Evolutionary conservation across 30 jellyfish, hydroid and myxozoan species (phyloP).

Genomic region (Hydractinia symbiolongicarpus): DNA sequence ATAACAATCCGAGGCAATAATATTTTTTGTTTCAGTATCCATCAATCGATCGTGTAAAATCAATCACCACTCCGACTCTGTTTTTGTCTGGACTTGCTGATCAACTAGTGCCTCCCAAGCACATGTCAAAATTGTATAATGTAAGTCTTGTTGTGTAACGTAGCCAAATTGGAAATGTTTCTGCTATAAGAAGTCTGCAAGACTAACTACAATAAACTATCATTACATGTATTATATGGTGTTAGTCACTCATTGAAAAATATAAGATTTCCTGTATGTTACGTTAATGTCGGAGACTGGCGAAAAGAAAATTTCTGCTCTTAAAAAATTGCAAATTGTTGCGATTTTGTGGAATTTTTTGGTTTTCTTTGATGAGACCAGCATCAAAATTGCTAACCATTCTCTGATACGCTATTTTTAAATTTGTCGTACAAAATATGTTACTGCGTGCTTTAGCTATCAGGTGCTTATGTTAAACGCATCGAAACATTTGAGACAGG

Average conservation of each 20-base stretch:
- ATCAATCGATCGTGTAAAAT: conserved; percentile 55
- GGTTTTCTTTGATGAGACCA: background rate
- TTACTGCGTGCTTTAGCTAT: conserved; percentile 33
- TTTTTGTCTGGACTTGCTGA: conserved; percentile 88
- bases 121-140: conserved; percentile 59
- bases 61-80: conserved; percentile 58
- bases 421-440: background rate
- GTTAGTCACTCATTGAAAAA: too few relatives aligned
- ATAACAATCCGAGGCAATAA: too few relatives aligned
- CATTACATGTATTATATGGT: too few relatives aligned
- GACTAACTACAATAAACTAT: too few relatives aligned
- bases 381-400: background rate
- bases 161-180: background rate
- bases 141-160: conserved; percentile 30
- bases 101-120: conserved; percentile 88
- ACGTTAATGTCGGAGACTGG: too few relatives aligned
- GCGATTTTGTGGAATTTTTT: background rate
- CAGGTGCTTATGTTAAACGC: conserved; percentile 52
- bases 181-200: too few relatives aligned
- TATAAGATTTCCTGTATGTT: too few relatives aligned
- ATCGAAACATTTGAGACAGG: conserved; percentile 86
- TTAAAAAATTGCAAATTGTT: background rate
- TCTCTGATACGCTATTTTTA: background rate
- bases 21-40: conserved; percentile 46
- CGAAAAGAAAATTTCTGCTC: background rate